Conservation (phyloP, 1,140 invertebrate species). For the Bombus polaris region DNA sequence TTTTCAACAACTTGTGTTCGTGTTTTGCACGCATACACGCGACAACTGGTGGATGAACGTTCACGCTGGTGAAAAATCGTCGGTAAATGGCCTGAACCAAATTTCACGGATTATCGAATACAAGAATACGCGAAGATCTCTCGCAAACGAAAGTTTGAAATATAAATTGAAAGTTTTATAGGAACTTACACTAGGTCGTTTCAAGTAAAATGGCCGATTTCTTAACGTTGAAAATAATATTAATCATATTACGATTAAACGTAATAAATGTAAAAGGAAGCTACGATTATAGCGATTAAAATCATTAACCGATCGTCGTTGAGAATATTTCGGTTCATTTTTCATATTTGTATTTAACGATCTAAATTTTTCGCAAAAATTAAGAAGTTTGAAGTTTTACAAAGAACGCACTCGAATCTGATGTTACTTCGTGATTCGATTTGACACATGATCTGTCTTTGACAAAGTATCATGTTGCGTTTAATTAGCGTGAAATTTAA, state of each 20-base stretch:
- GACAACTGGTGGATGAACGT: neutral
- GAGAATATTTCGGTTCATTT: too few species aligned
- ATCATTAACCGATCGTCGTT: too few species aligned
- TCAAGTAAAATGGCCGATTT: neutral
- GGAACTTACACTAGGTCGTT: neutral
- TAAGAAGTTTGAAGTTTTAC: too few species aligned
- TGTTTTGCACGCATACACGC: neutral
- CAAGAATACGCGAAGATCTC: neutral
- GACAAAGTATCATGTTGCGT: too few species aligned
- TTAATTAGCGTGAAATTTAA: neutral
- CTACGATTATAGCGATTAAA: too few species aligned
- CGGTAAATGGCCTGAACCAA: conserved; percentile 58
- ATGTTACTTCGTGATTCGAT: too few species aligned
- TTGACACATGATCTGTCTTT: too few species aligned
- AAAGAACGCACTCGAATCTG: too few species aligned
- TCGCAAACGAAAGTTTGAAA: neutral
- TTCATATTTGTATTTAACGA: too few species aligned
- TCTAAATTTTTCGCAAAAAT: too few species aligned
- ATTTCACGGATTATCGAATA: conserved; percentile 49
- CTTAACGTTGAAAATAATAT: neutral
- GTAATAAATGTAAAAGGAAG: too few species aligned
- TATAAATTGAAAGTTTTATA: neutral
- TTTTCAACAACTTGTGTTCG: neutral
- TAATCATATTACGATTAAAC: too few species aligned
- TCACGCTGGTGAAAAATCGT: conserved; percentile 23